phyloP scores from a whole-genome alignment of 2,888 invertebrate genomes.

The Silvanus unidentatus region DNA sequence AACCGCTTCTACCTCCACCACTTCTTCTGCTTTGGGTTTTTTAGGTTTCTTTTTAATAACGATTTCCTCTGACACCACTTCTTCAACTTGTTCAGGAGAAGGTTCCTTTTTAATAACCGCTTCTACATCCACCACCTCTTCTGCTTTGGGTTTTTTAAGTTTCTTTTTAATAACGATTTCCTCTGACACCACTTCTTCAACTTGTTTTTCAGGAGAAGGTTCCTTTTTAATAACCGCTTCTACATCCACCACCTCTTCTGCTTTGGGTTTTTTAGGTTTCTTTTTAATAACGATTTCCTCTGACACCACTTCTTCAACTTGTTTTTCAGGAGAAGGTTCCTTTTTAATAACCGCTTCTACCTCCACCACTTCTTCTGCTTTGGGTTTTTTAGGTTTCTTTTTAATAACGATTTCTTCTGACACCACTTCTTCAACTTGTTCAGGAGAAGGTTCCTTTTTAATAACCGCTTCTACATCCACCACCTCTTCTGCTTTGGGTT shows the following conservation, averaged over 20 bases:
- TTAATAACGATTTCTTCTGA: conserved; percentile 47
- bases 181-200: conserved; percentile 20
- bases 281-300: conserved; percentile 27
- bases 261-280: conserved; percentile 28
- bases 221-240: conserved; percentile 12
- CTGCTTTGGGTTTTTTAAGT: conserved; percentile 1
- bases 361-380: conserved; percentile 20
- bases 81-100: conserved; percentile 21
- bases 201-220: conserved; percentile 22
- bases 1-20: conserved; percentile 39
- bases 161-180: conserved; percentile 36
- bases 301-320: conserved; percentile 35
- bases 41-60: conserved; percentile 21
- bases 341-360: conserved; percentile 45
- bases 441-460: conserved; percentile 44
- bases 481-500: conserved; percentile 38
- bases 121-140: conserved; percentile 8
- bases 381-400: conserved; percentile 32
- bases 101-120: not conserved
- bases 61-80: conserved; percentile 35
- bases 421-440: conserved; percentile 41
- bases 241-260: conserved; percentile 23
- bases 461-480: conserved; percentile 37
- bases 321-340: conserved; percentile 21
- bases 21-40: conserved; percentile 23